Evolutionary conservation across 1,140 invertebrate genomes (phyloP).

Genomic region (Lamellibrachia luymesi): DNA sequence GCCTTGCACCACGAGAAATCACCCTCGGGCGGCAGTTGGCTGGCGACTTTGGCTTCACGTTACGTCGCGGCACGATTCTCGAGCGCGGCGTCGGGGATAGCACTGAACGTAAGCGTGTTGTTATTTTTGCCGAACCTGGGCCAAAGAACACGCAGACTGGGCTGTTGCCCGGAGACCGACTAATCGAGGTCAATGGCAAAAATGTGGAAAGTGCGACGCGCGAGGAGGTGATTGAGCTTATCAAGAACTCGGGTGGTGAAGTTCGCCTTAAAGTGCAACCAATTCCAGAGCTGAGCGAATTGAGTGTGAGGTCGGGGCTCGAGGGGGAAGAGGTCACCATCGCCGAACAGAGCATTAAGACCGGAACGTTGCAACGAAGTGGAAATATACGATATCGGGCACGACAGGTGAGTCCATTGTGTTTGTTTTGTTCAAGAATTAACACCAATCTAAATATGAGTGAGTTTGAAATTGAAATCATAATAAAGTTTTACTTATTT

Average conservation of each 20-base stretch:
- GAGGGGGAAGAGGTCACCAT: slow-evolving; percentile 63
- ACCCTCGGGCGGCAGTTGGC: slow-evolving; percentile 78
- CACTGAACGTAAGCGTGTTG: slow-evolving; percentile 63
- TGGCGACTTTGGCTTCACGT: slow-evolving; percentile 91
- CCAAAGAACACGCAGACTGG: slow-evolving; percentile 67
- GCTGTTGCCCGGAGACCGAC: slow-evolving; percentile 84
- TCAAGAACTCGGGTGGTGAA: slow-evolving; percentile 77
- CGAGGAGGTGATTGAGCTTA: slow-evolving; percentile 91
- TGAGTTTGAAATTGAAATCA: too few species aligned
- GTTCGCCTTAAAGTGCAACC: slow-evolving; percentile 79
- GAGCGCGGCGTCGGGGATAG: slow-evolving; percentile 39
- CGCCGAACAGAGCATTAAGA: slow-evolving; percentile 65
- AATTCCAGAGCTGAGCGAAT: slow-evolving; percentile 69
- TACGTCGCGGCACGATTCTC: slow-evolving; percentile 68
- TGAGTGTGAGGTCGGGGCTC: slow-evolving; percentile 58
- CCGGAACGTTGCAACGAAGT: slow-evolving; percentile 76
- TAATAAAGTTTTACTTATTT: too few species aligned
- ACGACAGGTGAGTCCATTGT: slow-evolving; percentile 24
- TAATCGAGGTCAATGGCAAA: slow-evolving; percentile 86
- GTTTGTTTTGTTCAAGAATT: not conserved
- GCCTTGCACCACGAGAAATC: slow-evolving; percentile 75
- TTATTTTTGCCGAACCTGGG: slow-evolving; percentile 90
- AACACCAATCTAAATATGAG: too few species aligned
- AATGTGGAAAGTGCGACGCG: slow-evolving; percentile 80
- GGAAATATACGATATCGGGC: slow-evolving; percentile 59